Conservation (phyloP, 2,888 invertebrate species). For the Antheraea yamamai region DNA sequence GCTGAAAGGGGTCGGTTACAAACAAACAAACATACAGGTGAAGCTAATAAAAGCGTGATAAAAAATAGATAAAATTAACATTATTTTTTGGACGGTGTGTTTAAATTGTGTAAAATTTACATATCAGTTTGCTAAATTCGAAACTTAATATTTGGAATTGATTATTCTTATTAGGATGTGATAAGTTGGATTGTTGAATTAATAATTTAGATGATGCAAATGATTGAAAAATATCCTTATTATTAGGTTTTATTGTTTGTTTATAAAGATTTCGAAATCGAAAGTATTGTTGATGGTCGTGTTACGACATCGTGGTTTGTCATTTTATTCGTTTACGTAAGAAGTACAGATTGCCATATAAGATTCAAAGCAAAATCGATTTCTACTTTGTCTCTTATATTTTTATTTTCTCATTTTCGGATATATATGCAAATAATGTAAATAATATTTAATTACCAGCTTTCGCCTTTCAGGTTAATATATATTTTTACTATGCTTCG, state of each 20-base stretch:
- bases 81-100: neutral
- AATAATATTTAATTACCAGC: too few species aligned
- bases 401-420: conserved; percentile 8
- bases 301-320: conserved; percentile 22
- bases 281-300: conserved; percentile 28
- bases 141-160: neutral
- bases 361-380: conserved; percentile 16
- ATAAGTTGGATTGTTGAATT: conserved; percentile 3
- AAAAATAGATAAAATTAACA: neutral
- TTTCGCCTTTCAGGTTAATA: too few species aligned
- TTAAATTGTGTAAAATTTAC: neutral
- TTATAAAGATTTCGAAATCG: conserved; percentile 29
- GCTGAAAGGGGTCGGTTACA: too few species aligned
- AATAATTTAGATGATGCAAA: neutral
- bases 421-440: neutral
- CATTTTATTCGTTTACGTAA: conserved; percentile 26
- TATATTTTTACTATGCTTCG: too few species aligned
- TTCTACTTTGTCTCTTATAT: neutral
- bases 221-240: conserved; percentile 18
- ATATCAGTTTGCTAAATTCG: neutral
- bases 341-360: conserved; percentile 20
- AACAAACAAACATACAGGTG: too few species aligned
- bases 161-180: conserved; percentile 28
- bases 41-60: too few species aligned
- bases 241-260: conserved; percentile 25